phyloP scores from a whole-genome alignment of 2,113 vertebrate genomes.

The Penelope pileata region DNA sequence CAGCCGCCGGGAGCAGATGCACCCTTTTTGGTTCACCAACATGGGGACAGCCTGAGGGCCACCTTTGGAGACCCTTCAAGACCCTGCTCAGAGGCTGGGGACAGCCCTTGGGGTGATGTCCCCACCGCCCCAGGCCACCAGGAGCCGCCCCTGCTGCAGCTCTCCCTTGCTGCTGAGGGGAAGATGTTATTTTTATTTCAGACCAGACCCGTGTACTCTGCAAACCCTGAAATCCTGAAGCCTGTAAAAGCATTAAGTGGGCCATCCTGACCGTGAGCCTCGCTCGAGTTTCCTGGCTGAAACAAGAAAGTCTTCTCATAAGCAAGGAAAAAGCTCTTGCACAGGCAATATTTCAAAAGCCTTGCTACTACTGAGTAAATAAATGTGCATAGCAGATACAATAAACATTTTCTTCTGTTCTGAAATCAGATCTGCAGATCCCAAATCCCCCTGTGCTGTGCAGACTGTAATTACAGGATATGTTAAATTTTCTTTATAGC shows the following conservation, averaged over 20 bases:
- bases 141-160: neutral
- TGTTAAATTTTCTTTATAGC: conserved; percentile 86
- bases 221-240: conserved; percentile 44
- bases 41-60: neutral
- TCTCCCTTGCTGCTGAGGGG: neutral
- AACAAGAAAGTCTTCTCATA: conserved; percentile 64
- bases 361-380: conserved; percentile 72
- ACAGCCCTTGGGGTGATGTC: neutral
- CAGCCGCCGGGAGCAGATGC: neutral
- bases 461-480: conserved; percentile 88
- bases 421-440: conserved; percentile 80
- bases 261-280: conserved; percentile 41
- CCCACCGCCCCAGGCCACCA: fast-evolving
- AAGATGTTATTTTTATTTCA: conserved; percentile 51
- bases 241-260: conserved; percentile 71
- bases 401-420: conserved; percentile 80
- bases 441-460: conserved; percentile 72
- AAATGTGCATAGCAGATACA: conserved; percentile 76
- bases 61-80: neutral
- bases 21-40: neutral
- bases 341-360: conserved; percentile 66
- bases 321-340: conserved; percentile 31
- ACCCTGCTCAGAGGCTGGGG: fast-evolving
- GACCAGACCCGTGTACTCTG: neutral
- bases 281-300: conserved; percentile 35